Percentiles rank a stretch among this genome's conserved stretches.
Evolutionary conservation across 2,888 invertebrate species (phyloP).

Genomic region (Tenodera sinensis): DNA sequence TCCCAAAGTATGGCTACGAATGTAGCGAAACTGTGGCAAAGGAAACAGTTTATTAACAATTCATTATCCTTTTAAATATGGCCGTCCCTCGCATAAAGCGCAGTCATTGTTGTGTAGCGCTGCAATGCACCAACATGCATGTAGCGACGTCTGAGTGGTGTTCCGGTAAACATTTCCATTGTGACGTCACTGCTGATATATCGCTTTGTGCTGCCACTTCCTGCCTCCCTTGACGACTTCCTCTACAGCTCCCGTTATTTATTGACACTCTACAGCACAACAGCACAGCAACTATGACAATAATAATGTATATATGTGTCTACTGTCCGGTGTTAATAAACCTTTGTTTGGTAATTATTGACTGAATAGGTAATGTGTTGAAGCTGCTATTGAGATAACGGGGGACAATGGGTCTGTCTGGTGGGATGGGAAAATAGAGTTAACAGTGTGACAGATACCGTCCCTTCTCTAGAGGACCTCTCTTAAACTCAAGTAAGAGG

Average conservation of each 20-base stretch:
- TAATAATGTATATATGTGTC: neutral
- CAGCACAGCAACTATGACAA: conserved; percentile 6
- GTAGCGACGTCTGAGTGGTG: neutral
- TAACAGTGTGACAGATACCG: neutral
- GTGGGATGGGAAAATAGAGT: neutral
- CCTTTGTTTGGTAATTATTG: neutral
- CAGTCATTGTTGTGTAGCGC: neutral
- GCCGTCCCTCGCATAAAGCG: neutral
- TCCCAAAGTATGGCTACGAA: no score
- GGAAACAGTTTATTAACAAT: neutral
- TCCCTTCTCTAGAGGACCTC: no score
- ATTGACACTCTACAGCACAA: neutral
- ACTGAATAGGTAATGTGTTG: neutral
- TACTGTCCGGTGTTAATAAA: neutral
- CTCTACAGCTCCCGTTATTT: neutral
- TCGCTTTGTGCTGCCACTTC: neutral
- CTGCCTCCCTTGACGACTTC: neutral
- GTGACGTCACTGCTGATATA: neutral
- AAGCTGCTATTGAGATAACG: neutral
- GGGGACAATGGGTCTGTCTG: neutral
- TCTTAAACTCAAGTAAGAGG: no score
- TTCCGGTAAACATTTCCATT: neutral
- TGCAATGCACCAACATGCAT: neutral
- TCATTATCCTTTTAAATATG: neutral
- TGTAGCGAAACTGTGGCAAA: neutral